Conservation (phyloP, 2,888 invertebrate species). For the Synergus umbraculus region DNA sequence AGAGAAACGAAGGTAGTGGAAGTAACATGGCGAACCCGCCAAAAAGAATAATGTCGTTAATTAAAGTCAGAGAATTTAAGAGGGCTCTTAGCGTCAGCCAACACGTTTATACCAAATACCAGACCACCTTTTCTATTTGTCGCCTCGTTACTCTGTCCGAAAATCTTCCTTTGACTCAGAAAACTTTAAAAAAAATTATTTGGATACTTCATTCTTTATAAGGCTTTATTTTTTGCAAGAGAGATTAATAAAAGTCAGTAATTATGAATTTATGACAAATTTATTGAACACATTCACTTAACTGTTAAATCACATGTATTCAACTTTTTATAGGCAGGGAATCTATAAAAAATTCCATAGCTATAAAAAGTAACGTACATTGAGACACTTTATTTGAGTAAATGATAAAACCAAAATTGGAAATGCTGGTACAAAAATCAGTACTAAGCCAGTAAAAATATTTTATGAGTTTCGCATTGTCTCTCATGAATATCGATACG, state of each 20-base stretch:
- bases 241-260: neutral
- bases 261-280: too few relatives aligned
- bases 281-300: too few relatives aligned
- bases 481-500: too few relatives aligned
- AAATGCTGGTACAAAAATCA: too few relatives aligned
- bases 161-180: conserved; percentile 16
- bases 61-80: conserved; percentile 40
- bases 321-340: too few relatives aligned
- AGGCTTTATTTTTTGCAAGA: neutral
- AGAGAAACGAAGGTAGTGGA: neutral
- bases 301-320: too few relatives aligned
- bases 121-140: conserved; percentile 24
- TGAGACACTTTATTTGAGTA: too few relatives aligned
- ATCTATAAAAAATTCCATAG: too few relatives aligned
- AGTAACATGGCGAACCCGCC: conserved; percentile 4
- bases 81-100: conserved; percentile 27
- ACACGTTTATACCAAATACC: conserved; percentile 30
- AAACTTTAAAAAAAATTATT: neutral
- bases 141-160: conserved; percentile 34
- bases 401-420: too few relatives aligned
- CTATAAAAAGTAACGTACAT: too few relatives aligned
- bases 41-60: conserved; percentile 40
- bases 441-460: too few relatives aligned
- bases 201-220: neutral
- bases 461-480: too few relatives aligned